phyloP scores from a whole-genome alignment of 2,888 invertebrate species.

The Clitarchus hookeri region DNA sequence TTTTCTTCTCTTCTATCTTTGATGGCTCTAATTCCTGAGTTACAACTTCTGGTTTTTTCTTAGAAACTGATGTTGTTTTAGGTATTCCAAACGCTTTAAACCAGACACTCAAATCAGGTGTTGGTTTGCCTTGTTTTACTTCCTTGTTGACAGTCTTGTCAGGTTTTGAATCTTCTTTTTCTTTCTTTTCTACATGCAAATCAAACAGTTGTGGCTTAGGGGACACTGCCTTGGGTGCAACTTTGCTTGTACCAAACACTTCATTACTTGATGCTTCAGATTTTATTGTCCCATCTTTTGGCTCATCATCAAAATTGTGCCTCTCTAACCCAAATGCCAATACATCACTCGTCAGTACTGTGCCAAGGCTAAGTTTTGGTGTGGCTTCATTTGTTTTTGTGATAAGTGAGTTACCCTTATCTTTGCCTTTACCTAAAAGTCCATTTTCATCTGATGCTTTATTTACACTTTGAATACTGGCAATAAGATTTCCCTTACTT shows the following conservation, averaged over 20 bases:
- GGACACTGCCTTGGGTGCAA: conserved; percentile 41
- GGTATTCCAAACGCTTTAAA: conserved; percentile 90
- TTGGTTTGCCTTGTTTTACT: conserved; percentile 67
- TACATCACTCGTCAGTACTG: conserved; percentile 75
- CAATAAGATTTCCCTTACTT: conserved; percentile 82
- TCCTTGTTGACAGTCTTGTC: conserved; percentile 32
- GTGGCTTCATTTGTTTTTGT: conserved; percentile 60
- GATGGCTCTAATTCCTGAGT: conserved; percentile 26
- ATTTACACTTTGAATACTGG: conserved; percentile 63
- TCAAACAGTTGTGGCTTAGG: conserved; percentile 18
- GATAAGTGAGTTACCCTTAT: conserved; percentile 35
- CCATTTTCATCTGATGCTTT: conserved; percentile 67
- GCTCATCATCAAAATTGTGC: conserved; percentile 64
- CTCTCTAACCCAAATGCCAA: conserved; percentile 63
- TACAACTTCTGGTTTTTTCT: conserved; percentile 54
- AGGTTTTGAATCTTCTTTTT: conserved; percentile 44
- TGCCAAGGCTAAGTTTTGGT: conserved; percentile 82
- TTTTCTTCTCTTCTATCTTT: background rate
- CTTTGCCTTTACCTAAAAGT: conserved; percentile 48
- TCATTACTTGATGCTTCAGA: conserved; percentile 31
- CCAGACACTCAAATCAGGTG: conserved; percentile 89
- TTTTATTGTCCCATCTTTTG: conserved; percentile 46
- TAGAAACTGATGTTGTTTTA: conserved; percentile 65
- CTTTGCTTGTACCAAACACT: conserved; percentile 37
- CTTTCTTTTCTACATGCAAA: conserved; percentile 42